A percentile compares a stretch with the other conserved stretches of the same genome.
These are phyloP conservation scores for Microctenopoma stevenorrisi DNA, from an alignment of 2,797 vertebrate genomes.

Conservation along the genomic window DNA sequence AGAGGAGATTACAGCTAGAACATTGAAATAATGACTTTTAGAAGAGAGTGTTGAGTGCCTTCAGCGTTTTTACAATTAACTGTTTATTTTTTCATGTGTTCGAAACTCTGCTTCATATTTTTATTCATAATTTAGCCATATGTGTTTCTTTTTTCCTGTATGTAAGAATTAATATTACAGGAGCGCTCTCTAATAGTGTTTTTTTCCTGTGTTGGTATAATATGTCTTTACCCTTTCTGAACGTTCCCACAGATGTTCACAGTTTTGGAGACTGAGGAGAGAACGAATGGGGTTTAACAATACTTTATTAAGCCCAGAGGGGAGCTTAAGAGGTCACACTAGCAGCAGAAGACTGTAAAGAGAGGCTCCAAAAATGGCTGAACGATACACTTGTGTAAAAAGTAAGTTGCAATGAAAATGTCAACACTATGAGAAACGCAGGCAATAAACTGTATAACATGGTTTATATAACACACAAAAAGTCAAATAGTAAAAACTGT, in stretches of 20 bases:
- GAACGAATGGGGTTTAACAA: background rate
- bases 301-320: conserved; percentile 16
- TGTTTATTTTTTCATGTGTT: no score
- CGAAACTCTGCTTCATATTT: no score
- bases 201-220: conserved; percentile 2
- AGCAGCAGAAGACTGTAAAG: conserved; percentile 4
- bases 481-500: no score
- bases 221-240: background rate
- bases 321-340: conserved; percentile 6
- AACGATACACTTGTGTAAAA: conserved; percentile 6
- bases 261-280: conserved; percentile 30
- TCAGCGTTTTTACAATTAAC: no score
- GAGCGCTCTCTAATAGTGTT: no score
- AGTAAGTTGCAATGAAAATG: background rate
- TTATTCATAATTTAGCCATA: no score
- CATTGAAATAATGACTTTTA: no score
- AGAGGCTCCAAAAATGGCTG: background rate
- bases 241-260: conserved; percentile 21
- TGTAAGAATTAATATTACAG: no score
- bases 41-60: no score
- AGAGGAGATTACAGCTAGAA: no score
- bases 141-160: no score
- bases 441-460: background rate
- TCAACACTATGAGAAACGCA: background rate
- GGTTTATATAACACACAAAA: background rate